These are phyloP conservation scores for Monochamus alternatus DNA, from an alignment of 2,888 invertebrate species.

Conservation along the genomic window DNA sequence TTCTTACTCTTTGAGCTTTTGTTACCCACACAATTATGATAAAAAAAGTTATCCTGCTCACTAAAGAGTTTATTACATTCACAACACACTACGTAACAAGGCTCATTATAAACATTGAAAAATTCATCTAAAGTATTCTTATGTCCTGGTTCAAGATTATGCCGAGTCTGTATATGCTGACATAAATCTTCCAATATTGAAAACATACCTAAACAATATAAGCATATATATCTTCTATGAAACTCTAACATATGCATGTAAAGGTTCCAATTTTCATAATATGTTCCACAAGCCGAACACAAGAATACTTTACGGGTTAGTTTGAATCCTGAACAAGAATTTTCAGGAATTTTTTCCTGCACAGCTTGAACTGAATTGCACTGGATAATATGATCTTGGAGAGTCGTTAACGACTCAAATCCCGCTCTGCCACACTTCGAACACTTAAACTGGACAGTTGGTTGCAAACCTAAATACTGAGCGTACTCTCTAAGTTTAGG, in stretches of 20 bases:
- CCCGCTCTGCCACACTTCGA: slow-evolving; percentile 81
- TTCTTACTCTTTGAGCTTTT: slow-evolving; percentile 51
- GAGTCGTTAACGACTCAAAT: slow-evolving; percentile 78
- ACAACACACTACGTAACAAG: slow-evolving; percentile 86
- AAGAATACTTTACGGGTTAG: slow-evolving; percentile 86
- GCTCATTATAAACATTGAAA: slow-evolving; percentile 77
- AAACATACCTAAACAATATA: slow-evolving; percentile 89
- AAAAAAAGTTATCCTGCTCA: slow-evolving; percentile 83
- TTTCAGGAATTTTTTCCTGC: slow-evolving; percentile 65
- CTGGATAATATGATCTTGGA: slow-evolving; percentile 80
- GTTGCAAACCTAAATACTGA: slow-evolving; percentile 82
- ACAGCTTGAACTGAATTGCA: slow-evolving; percentile 70
- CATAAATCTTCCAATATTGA: slow-evolving; percentile 85
- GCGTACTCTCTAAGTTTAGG: slow-evolving; percentile 75
- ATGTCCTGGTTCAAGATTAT: slow-evolving; percentile 82
- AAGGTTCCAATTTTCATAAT: slow-evolving; percentile 90
- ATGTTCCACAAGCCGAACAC: slow-evolving; percentile 87
- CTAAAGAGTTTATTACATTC: slow-evolving; percentile 85
- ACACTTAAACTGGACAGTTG: slow-evolving; percentile 82
- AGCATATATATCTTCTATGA: slow-evolving; percentile 86
- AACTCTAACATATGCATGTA: slow-evolving; percentile 89
- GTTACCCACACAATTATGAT: slow-evolving; percentile 77
- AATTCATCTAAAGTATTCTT: slow-evolving; percentile 81
- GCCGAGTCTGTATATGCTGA: slow-evolving; percentile 84
- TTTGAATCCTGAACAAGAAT: slow-evolving; percentile 74